Evolutionary conservation across 2,888 invertebrate genomes (phyloP).

Genomic region (Euclidia mi): DNA sequence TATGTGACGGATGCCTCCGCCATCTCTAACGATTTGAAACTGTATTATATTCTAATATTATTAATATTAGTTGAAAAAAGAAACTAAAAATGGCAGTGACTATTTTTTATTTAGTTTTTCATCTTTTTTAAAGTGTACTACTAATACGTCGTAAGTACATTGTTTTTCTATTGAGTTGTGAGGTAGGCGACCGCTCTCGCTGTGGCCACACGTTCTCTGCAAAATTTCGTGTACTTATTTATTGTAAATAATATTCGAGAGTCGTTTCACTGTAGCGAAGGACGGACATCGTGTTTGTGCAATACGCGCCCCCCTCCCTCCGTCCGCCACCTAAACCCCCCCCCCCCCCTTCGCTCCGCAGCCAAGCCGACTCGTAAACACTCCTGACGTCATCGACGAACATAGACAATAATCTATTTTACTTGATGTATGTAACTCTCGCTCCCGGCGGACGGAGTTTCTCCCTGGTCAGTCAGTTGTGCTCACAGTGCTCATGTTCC

Average conservation of each 20-base stretch:
- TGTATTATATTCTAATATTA: constrained; percentile 62
- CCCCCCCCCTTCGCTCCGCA: not conserved
- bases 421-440: not conserved
- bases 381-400: no score
- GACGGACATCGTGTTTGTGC: constrained; percentile 41
- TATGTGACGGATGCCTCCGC: constrained; percentile 44
- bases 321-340: not conserved
- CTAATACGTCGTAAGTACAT: constrained; percentile 52
- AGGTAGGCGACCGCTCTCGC: constrained; percentile 31
- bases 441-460: not conserved
- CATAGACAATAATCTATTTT: constrained; percentile 8
- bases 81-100: constrained; percentile 61
- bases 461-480: no score
- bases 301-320: not conserved
- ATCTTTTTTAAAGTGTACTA: constrained; percentile 50
- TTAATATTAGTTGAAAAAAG: constrained; percentile 53
- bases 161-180: constrained; percentile 53
- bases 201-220: constrained; percentile 31
- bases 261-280: constrained; percentile 36
- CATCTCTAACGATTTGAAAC: constrained; percentile 48
- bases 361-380: no score
- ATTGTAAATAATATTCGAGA: constrained; percentile 69
- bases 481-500: not conserved
- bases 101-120: constrained; percentile 61
- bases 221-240: constrained; percentile 73